Base-by-base conservation (phyloP, 2,797 vertebrate species). In the Sebastes goodei region DNA sequence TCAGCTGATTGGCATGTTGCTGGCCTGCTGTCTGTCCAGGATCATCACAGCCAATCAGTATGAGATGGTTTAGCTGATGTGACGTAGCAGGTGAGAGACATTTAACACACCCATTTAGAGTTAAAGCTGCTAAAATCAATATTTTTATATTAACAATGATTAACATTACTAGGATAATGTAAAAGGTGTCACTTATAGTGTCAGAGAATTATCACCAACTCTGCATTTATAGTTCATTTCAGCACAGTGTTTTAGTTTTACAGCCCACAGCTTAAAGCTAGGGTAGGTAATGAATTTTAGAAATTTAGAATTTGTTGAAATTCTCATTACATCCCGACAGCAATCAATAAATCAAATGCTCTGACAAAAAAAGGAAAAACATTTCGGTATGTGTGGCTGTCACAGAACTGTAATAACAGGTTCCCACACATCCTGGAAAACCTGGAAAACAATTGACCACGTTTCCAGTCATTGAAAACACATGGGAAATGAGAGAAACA, bases 31-130 rank as follows among this genome's bases (percentile, higher is more conserved):
- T 93, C 97, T 99, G 93, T 99, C 98, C 85, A 97, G 97, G 94
- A 98, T 99, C 96, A 99, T 99, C 95, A 99, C 98, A 92, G 98
- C 98, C 96, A 99, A 99, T 96, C 98, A 99, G 92, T 99, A 99
- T 6, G 98, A 99, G 95, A 99, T 99, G 98, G 98, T 99, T 95
- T 99, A 99, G 97, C 90, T 86, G 97, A 92, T 66, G 88, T 88
- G 88, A 83, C 3, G 67, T 81, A 89, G 87, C 90, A 93, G 94
- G 93, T 94, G 69, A 80, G 85, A 63, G 6, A 25, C 15, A 17
- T 59, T 38, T 32, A 61, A 67, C 32, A 42, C 73, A 63, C 5
- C 46, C 3, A 61, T 21, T 10, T 11, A 38, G 20, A 20, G 55
- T 49, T 49, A 49, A 64, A 52, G 42, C 30, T 56, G 49, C 29